Percentiles rank a stretch among this genome's conserved stretches.
phyloP scores from a whole-genome alignment of 1,140 invertebrate genomes.

The Drosophila sp. region DNA sequence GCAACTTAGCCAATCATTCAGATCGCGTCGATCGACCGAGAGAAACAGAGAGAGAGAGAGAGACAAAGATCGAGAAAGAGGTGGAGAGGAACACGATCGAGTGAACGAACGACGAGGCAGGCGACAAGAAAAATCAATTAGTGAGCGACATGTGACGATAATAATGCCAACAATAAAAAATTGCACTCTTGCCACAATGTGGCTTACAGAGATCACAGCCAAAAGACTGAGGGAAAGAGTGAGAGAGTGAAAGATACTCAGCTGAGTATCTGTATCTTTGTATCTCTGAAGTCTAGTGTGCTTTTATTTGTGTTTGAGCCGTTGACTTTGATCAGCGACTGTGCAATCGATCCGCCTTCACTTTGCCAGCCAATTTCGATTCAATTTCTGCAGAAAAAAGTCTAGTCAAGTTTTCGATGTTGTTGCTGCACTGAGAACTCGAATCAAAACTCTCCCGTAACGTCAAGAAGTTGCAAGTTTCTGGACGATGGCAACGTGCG shows the following conservation, averaged over 20 bases:
- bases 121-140: conserved; percentile 85
- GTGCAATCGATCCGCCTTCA: conserved; percentile 73
- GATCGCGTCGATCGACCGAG: conserved; percentile 47
- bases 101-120: conserved; percentile 64
- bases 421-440: conserved; percentile 44
- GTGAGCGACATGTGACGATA: conserved; percentile 84
- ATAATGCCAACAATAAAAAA: conserved; percentile 83
- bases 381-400: conserved; percentile 59
- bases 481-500: conserved; percentile 14
- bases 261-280: conserved; percentile 48
- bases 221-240: conserved; percentile 8
- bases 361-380: conserved; percentile 63
- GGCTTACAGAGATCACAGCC: conserved; percentile 12
- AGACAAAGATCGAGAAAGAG: conserved; percentile 12
- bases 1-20: conserved; percentile 73
- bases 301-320: conserved; percentile 6
- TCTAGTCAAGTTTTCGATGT: conserved; percentile 11
- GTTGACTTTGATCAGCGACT: conserved; percentile 61
- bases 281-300: conserved; percentile 15
- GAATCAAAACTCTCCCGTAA: conserved; percentile 49
- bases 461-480: conserved; percentile 46
- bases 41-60: conserved; percentile 14
- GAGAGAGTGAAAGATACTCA: conserved; percentile 2
- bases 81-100: conserved; percentile 10
- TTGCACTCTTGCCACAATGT: conserved; percentile 48